Base-by-base conservation (phyloP, 1,140 invertebrate genomes). In the Drosophila orena region DNA sequence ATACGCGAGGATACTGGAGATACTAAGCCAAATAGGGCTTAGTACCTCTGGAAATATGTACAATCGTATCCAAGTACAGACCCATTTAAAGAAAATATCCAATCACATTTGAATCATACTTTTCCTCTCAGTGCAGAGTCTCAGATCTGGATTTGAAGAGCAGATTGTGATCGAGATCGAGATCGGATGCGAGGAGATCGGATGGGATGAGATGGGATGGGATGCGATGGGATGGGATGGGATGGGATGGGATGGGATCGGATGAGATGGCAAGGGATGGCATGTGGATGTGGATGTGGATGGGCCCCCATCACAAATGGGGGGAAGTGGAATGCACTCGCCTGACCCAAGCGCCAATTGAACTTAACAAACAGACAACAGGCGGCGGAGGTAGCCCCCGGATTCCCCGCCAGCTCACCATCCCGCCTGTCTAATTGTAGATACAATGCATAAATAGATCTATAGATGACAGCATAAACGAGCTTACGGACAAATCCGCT, bases 281-380 rank as follows among this genome's bases (percentile, higher is more conserved):
- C 27, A 30, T 30, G 27, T 30, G 27, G 27, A 30, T 30, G 27
- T 30, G 7, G 27, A 30, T 30, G 27, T 24, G 30, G 24, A 37
- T 68, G 43, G 44, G 22, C 34, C 35, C n/a, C 35, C 44, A 40
- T 37, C 42, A 43, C 49, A 46, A 49, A 57, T 70, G 60, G 54
- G 53, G 73, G 64, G 60, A 78, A 83, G 83, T 86, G 83, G 83
- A 86, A 86, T 86, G 83, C 83, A 86, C 83, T 86, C 83, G 83
- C 74, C 83, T 86, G 83, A 86, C 83, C 83, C 83, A 88, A 88
- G 83, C 75, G 79, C 74, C 83, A 88, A 86, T 86, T 88, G 79
- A 83, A 88, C 58, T 83, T 88, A 88, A 86, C 83, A 88, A 88
- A 79, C 74, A 88, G 52, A 88, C 81, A 85, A 86, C 78, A 52